A percentile compares a stretch with the other conserved stretches of the same genome.
Evolutionary conservation across 2,888 invertebrate genomes (phyloP).

Genomic region (Campaea margaritaria): DNA sequence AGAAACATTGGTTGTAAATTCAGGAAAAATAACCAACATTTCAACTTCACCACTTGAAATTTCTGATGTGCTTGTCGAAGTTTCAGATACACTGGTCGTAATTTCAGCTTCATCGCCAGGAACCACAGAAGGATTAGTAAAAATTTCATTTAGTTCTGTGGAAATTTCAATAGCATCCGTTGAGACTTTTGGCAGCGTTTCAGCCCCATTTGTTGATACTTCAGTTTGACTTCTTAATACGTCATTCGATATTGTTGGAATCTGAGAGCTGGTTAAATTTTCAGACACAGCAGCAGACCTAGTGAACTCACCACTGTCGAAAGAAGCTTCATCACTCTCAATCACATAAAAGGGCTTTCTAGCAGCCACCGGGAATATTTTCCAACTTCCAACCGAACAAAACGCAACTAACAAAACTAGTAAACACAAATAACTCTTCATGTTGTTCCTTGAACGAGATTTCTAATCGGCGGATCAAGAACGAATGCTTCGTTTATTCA

Average conservation of each 20-base stretch:
- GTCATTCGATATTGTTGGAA: conserved; percentile 1
- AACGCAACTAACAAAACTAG: conserved; percentile 28
- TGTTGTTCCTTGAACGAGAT: conserved; percentile 28
- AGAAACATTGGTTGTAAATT: neutral
- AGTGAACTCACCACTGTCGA: conserved; percentile 1
- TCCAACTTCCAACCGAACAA: conserved; percentile 36
- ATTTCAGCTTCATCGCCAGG: neutral
- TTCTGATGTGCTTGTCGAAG: neutral
- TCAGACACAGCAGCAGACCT: neutral
- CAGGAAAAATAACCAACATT: neutral
- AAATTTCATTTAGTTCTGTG: neutral
- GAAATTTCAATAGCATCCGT: neutral
- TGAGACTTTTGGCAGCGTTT: neutral
- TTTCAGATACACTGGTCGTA: neutral
- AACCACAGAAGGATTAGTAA: neutral
- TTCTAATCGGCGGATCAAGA: conserved; percentile 37
- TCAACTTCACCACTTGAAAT: neutral
- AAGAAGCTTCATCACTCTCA: conserved; percentile 5
- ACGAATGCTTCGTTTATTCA: conserved; percentile 41
- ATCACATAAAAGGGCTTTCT: conserved; percentile 15
- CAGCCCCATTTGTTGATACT: neutral
- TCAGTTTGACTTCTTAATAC: conserved; percentile 12
- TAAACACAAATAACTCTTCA: conserved; percentile 35
- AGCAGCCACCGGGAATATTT: conserved; percentile 29
- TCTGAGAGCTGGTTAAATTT: neutral